Base-by-base conservation (phyloP, 2,797 vertebrate species). In the Clarias platycephalus region DNA sequence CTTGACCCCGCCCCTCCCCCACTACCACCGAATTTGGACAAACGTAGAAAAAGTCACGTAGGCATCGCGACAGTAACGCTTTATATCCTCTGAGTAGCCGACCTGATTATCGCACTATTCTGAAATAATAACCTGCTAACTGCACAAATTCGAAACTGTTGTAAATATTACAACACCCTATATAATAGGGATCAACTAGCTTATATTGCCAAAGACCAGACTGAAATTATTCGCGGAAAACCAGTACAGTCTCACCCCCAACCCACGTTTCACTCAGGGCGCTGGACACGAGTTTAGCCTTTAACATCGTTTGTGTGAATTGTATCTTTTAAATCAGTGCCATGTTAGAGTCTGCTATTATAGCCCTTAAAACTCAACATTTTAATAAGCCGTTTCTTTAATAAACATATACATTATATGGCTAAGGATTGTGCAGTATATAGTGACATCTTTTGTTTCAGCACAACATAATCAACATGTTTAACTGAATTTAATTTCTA, bases 1-100 rank as follows among this genome's bases (percentile, higher is more conserved):
- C 0, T 20, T 24, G 28, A 24, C 28, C 37, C n/a, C 57, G 9
- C n/a, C 68, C 68, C n/a, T 58, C 66, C 49, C 49, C 80, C 80
- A 2, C 12, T 12, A 18, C n/a, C 40, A 49, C n/a, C n/a, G 4
- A 31, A 63, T 20, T 63, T 49, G 37, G 18, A 64, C 26, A 16
- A 49, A 84, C 60, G 24, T 20, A 28, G 15, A 15, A 67, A 77
- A 63, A 49, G 44, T 68, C 68, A 86, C 84, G 80, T 85, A 57
- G 7, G 22, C 78, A 31, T 1, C 37, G 9, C 0, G 15, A 12
- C 28, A 60, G 2, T 4, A 60, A 15, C 12, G 10, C 2, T 4
- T 55, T 8, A 75, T 5, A 10, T 5, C 16, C 5, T 55, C 3
- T 2, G 4, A 1, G 72, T 49, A 20, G 49, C 1, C 5, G 7